Conservation (phyloP, 2,888 invertebrate species). For the Drymonia ruficornis region DNA sequence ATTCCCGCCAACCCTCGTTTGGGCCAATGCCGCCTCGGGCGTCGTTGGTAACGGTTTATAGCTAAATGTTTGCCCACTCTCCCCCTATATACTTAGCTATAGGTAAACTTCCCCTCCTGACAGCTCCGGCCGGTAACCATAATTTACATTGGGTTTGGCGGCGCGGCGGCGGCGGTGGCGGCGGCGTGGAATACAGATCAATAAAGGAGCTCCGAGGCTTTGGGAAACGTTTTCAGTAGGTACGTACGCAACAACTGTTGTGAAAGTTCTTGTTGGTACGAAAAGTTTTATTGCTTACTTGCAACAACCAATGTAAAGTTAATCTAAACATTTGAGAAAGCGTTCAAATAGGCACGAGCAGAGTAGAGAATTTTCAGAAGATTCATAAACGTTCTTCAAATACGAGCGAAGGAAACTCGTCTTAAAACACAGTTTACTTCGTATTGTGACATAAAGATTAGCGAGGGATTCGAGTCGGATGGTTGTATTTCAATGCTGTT, state of each 20-base stretch:
- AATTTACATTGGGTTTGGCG: conserved; percentile 36
- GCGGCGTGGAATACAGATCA: conserved; percentile 27
- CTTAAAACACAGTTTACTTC: conserved; percentile 32
- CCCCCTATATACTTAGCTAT: conserved; percentile 67
- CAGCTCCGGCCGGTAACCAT: conserved; percentile 45
- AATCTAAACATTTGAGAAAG: conserved; percentile 8
- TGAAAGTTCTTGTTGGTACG: conserved; percentile 20
- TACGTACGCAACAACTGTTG: conserved; percentile 15
- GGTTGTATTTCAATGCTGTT: conserved; percentile 42
- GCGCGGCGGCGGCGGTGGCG: conserved; percentile 18
- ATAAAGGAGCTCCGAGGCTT: conserved; percentile 21
- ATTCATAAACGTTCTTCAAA: not conserved
- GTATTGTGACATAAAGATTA: conserved; percentile 51
- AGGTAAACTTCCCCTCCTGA: conserved; percentile 61
- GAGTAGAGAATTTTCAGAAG: not conserved
- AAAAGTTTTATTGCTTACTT: conserved; percentile 15
- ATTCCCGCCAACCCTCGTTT: conserved; percentile 81
- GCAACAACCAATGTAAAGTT: conserved; percentile 8
- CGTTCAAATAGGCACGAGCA: not conserved
- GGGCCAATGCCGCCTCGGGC: conserved; percentile 71
- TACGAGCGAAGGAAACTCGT: conserved; percentile 23
- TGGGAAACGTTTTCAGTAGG: conserved; percentile 13
- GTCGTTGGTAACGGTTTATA: conserved; percentile 71
- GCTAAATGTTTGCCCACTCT: conserved; percentile 73
- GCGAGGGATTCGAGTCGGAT: conserved; percentile 26